Base-by-base conservation (phyloP, 1,140 invertebrate genomes). In the Aphelenchoides fujianensis region DNA sequence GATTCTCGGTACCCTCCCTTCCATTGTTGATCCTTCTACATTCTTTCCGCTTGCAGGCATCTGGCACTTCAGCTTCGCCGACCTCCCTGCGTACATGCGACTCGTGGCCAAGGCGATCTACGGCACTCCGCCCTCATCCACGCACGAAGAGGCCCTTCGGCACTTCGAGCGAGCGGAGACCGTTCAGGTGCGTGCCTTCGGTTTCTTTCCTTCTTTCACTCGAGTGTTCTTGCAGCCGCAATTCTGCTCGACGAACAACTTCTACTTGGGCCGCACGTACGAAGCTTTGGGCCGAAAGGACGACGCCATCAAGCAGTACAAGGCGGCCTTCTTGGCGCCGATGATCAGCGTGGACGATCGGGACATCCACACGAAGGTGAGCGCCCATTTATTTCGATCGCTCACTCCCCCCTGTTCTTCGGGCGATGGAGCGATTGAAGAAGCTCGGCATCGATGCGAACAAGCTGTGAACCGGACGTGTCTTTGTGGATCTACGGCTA, bases 61-160 rank as follows among this genome's bases (percentile, higher is more conserved):
- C 7, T 83, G 82, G 82, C 82, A 83, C 55, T 83, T 72, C 68
- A 67, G 76, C 7, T 83, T 83, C 52, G 82, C 82, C 5, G 80
- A 83, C 68, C 70, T 83, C 70, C 41, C 80, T 27, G 53, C 68
- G 3, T 36, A 72, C 31, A 67, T 53, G 1, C 69, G 81, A 1
- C 72, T 77, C 52, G 72, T 68, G 1, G 82, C 82, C 3, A 70
- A 73, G 19, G 71, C 80, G 16, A 79, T 83, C 55, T 83, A 77
- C 37, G 83, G 64, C 5, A 77, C 70, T 12, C 82, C 79, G 12
- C 82, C 82, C 23, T 30, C 68, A 5, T 78, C 79, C 2, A 83
- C 82, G 5, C 84, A 81, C 66, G 77, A 83, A 32, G 76, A 83
- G 36, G 83, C 82, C 34, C 64, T 83, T 23, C 63, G 77, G 3